Percentiles rank a stretch among this genome's conserved stretches.
Conservation (phyloP, 64 coral and sea anemone species). For the Porites australiensis region DNA sequence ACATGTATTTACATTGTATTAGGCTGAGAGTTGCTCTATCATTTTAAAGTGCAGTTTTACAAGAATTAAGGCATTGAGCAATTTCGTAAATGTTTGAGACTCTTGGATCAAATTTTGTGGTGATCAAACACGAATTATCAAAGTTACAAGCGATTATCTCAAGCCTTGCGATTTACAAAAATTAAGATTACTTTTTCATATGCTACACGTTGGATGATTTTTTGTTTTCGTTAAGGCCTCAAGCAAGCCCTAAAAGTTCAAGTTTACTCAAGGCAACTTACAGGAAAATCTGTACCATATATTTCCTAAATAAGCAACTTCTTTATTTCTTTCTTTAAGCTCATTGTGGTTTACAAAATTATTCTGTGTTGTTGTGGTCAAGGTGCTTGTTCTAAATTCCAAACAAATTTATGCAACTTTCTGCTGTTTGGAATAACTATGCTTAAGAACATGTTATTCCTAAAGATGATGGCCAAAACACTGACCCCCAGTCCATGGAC, state of each 20-base stretch:
- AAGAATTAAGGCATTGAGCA: conserved; percentile 33
- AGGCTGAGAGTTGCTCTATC: conserved; percentile 9
- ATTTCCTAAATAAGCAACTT: conserved; percentile 41
- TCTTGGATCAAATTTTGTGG: conserved; percentile 48
- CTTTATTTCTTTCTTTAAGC: conserved; percentile 14
- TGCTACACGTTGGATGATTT: not conserved
- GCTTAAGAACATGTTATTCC: conserved; percentile 32
- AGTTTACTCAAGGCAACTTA: conserved; percentile 41
- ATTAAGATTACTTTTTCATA: conserved; percentile 47
- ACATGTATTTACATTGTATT: not conserved
- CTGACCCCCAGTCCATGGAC: not conserved
- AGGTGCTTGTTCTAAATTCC: conserved; percentile 51
- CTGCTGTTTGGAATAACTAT: conserved; percentile 27
- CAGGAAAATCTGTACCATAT: conserved; percentile 42
- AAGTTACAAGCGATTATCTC: conserved; percentile 48
- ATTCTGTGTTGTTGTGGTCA: conserved; percentile 45
- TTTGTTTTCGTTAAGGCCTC: conserved; percentile 34
- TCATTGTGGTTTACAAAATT: conserved; percentile 30
- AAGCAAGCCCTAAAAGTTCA: conserved; percentile 39
- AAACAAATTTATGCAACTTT: conserved; percentile 29
- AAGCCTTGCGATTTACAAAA: conserved; percentile 38
- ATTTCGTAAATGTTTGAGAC: conserved; percentile 17
- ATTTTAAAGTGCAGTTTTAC: conserved; percentile 33
- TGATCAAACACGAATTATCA: conserved; percentile 47
- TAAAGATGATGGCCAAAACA: not conserved